A percentile compares a stretch with the other conserved stretches of the same genome.
Conservation (phyloP, 2,797 vertebrate genomes). For the Acrocephalus scirpaceus region DNA sequence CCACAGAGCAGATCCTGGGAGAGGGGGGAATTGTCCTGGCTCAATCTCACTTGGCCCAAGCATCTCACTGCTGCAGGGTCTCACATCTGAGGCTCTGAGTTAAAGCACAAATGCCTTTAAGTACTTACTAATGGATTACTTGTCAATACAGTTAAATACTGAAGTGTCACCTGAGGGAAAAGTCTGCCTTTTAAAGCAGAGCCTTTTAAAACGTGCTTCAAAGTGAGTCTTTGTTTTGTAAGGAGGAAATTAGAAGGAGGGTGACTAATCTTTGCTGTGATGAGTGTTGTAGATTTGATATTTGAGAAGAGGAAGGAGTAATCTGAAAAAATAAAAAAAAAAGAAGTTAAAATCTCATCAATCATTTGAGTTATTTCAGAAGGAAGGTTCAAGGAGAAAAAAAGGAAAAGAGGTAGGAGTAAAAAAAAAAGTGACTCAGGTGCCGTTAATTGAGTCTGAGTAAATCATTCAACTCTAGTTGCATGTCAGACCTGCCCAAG, state of each 20-base stretch:
- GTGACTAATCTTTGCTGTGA: neutral
- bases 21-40: neutral
- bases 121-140: neutral
- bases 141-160: neutral
- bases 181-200: neutral
- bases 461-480: neutral
- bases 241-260: neutral
- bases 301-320: neutral
- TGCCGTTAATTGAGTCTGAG: neutral
- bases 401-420: neutral
- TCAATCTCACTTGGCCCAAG: neutral
- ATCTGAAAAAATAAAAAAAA: neutral
- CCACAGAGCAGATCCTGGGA: neutral
- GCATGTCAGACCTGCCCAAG: neutral
- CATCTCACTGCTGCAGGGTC: accelerated
- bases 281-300: neutral
- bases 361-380: neutral
- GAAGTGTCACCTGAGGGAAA: neutral
- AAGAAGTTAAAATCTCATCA: neutral
- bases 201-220: neutral
- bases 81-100: neutral
- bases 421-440: neutral
- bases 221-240: neutral
- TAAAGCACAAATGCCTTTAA: neutral
- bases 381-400: neutral